Percentiles rank a stretch among this genome's conserved stretches.
phyloP scores from a whole-genome alignment of 2,797 vertebrate genomes.

The Brachyalestes nurse region DNA sequence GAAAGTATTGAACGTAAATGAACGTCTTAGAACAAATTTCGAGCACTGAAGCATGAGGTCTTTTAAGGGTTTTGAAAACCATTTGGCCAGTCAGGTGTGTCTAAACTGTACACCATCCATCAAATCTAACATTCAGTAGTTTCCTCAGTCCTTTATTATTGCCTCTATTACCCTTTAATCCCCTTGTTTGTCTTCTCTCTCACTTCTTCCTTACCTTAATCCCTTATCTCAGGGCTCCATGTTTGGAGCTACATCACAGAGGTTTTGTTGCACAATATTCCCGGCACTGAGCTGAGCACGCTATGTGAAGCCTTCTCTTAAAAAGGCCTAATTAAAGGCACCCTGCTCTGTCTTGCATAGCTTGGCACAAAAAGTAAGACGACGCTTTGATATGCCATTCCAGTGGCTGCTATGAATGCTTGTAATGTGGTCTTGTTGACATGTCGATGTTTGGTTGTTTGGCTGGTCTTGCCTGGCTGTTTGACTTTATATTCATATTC shows the following conservation, averaged over 20 bases:
- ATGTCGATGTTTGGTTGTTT: background rate
- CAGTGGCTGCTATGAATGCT: constrained; percentile 13
- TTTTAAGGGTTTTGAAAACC: background rate
- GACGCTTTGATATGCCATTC: constrained; percentile 9
- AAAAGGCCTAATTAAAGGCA: constrained; percentile 31
- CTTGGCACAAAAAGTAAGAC: constrained; percentile 20
- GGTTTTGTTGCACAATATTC: constrained; percentile 24
- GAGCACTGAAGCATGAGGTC: too few species aligned
- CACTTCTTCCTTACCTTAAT: background rate
- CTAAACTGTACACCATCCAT: background rate
- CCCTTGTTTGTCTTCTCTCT: background rate
- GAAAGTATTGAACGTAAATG: too few species aligned
- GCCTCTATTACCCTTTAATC: background rate
- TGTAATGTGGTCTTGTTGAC: constrained; percentile 10
- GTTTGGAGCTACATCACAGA: constrained; percentile 18
- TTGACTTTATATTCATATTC: background rate
- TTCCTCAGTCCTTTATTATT: background rate
- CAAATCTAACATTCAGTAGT: too few species aligned
- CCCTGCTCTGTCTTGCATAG: constrained; percentile 16
- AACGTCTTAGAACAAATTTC: too few species aligned
- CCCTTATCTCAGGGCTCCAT: background rate
- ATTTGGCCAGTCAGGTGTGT: background rate
- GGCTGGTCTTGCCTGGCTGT: constrained; percentile 2
- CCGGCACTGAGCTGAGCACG: background rate
- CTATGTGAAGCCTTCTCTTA: constrained; percentile 5